Conservation (phyloP, 1,140 invertebrate genomes). For the Euura lappo region DNA sequence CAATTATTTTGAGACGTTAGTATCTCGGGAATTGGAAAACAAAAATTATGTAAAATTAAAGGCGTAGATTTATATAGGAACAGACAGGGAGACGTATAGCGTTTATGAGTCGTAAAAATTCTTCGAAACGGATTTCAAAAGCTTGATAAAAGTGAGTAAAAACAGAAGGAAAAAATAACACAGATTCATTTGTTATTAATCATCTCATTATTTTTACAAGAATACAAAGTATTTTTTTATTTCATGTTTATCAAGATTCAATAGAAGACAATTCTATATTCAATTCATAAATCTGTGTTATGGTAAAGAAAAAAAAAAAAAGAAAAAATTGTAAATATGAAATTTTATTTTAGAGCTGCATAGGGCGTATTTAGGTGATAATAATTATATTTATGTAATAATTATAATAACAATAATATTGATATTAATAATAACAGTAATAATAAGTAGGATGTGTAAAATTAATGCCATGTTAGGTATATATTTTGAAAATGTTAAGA, state of each 20-base stretch:
- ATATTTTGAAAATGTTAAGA: slow-evolving; percentile 8
- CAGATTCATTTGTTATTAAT: too few species aligned
- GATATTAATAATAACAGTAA: not conserved
- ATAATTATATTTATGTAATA: slow-evolving; percentile 28
- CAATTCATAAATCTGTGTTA: slow-evolving; percentile 26
- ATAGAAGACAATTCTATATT: too few species aligned
- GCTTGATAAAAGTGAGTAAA: too few species aligned
- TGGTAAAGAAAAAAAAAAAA: not conserved
- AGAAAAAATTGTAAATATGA: slow-evolving; percentile 40
- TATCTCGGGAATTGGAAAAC: not conserved
- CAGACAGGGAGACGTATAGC: too few species aligned
- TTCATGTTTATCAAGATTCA: too few species aligned
- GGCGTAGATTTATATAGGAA: not conserved
- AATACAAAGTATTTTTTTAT: too few species aligned
- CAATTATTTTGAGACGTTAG: not conserved
- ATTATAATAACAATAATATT: slow-evolving; percentile 12
- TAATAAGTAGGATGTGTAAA: not conserved
- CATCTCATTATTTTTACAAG: too few species aligned
- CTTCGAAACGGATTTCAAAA: too few species aligned
- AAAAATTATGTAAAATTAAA: not conserved
- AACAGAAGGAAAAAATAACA: too few species aligned
- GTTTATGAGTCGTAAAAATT: too few species aligned
- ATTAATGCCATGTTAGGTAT: slow-evolving; percentile 12
- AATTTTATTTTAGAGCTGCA: slow-evolving; percentile 26
- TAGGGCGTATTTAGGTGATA: slow-evolving; percentile 24